Conservation (phyloP, 2,797 vertebrate genomes). For the Liasis olivaceus region DNA sequence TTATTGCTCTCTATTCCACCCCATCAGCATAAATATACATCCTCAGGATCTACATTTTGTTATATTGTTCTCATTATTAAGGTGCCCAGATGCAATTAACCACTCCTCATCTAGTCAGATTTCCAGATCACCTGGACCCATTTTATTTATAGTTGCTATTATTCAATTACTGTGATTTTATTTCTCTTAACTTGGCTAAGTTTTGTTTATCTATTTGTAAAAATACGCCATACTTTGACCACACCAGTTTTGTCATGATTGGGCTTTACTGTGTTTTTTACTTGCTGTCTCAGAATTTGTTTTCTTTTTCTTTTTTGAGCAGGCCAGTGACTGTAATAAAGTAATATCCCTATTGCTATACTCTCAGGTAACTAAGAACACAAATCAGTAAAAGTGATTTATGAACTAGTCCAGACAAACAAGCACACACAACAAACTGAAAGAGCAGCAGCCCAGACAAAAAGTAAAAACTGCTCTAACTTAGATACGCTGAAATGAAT, state of each 20-base stretch:
- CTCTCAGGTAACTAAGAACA: background rate
- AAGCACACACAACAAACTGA: no score
- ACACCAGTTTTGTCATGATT: background rate
- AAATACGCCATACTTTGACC: background rate
- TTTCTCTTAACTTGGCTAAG: no score
- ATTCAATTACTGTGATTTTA: no score
- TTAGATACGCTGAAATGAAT: background rate
- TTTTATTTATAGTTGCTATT: no score
- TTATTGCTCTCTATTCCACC: background rate
- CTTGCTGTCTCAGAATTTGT: background rate
- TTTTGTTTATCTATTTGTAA: no score
- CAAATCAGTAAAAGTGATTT: background rate
- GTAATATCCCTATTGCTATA: background rate
- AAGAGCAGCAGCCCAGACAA: background rate
- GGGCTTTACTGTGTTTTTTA: background rate
- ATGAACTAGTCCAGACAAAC: background rate
- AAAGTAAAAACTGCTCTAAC: background rate
- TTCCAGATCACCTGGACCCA: no score
- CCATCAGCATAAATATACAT: background rate
- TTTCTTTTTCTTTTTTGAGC: background rate
- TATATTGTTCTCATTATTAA: no score
- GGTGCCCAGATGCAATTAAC: no score
- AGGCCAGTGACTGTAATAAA: background rate
- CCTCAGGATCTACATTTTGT: background rate
- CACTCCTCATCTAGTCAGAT: no score